Conservation (phyloP, 1,140 invertebrate genomes). For the Drosophila grimshawi region DNA sequence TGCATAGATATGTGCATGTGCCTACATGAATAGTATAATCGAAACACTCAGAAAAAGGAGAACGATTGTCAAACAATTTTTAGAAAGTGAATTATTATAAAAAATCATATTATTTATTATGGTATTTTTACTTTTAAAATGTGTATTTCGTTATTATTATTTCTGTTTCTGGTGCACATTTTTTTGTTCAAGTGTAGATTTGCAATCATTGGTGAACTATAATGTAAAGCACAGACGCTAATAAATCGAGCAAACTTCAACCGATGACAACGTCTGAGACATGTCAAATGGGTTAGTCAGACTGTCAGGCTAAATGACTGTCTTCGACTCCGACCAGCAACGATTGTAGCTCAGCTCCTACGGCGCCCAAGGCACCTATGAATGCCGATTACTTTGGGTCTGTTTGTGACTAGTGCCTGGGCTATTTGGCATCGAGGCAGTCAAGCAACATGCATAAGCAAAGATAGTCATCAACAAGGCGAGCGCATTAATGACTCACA, state of each 20-base stretch:
- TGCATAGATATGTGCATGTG: background rate
- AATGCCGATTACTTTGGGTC: background rate
- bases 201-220: conserved; percentile 22
- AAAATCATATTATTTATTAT: no score
- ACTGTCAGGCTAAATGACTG: conserved; percentile 36
- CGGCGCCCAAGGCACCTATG: conserved; percentile 1
- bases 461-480: conserved; percentile 79
- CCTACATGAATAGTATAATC: no score
- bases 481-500: conserved; percentile 76
- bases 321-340: conserved; percentile 15
- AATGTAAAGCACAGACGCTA: conserved; percentile 62
- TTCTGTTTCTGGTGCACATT: no score
- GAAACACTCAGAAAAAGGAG: no score
- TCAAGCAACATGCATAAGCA: conserved; percentile 70
- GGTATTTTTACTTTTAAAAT: no score
- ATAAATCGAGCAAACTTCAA: conserved; percentile 70
- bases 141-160: no score
- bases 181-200: background rate
- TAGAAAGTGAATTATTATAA: no score
- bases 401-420: background rate
- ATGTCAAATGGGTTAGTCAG: conserved; percentile 58
- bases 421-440: conserved; percentile 17
- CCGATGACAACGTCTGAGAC: conserved; percentile 59
- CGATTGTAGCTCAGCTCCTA: background rate
- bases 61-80: no score